phyloP scores from a whole-genome alignment of 2,888 invertebrate genomes.

The Branchellion lobata region DNA sequence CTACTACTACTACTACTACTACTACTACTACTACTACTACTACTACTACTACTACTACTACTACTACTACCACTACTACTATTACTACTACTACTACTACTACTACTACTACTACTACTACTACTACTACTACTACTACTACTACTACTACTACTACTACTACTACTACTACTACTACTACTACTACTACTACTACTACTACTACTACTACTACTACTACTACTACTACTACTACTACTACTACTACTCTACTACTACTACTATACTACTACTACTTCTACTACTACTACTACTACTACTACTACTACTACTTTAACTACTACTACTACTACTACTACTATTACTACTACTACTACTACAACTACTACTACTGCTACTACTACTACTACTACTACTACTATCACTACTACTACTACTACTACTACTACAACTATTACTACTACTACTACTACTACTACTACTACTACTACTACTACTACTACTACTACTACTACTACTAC shows the following conservation, averaged over 20 bases:
- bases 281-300: background rate
- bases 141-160: background rate
- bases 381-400: slow-evolving; percentile 4
- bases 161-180: background rate
- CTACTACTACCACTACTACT: too few relatives aligned
- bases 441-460: background rate
- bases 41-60: too few relatives aligned
- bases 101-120: background rate
- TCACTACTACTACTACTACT: background rate
- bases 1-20: too few relatives aligned
- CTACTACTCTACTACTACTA: too few relatives aligned
- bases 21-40: too few relatives aligned
- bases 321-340: background rate
- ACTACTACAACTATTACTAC: background rate
- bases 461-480: background rate
- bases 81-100: background rate
- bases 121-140: background rate
- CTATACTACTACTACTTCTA: background rate
- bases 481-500: background rate
- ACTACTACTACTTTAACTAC: background rate
- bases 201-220: background rate
- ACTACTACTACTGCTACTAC: background rate
- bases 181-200: background rate
- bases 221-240: background rate
- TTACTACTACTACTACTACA: background rate